Base-by-base conservation (phyloP, 2,888 invertebrate species). In the Drosophila paucipuncta region DNA sequence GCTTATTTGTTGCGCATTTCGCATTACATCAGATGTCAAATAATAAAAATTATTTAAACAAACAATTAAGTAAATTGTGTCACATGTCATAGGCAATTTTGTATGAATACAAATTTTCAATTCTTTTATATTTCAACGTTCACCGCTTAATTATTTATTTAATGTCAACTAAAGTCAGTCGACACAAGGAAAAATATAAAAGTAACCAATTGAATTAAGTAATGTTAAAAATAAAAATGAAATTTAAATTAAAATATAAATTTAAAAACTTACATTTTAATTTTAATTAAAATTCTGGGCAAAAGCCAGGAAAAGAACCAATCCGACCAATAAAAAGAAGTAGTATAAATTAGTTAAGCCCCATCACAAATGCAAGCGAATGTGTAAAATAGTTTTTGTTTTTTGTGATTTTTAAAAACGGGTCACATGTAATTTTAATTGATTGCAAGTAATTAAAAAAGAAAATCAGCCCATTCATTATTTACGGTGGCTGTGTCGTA, bases 31-130 rank as follows among this genome's bases (percentile, higher is more conserved):
- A 30, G 39, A 54, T 64, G 61, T 22, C 37, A 50, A 54, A 49
- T 43, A 72, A 79, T 72, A 64, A 63, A 79, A 61, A 59, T 76
- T 57, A 58, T 76, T 82, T 68, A 43, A 16, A 43, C 3, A 9
- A 28, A 30, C 25, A 47, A n/a, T 2, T 13, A 41, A 59, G 30
- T 5, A 5, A 30, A 4, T 5, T 18, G 10, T 28, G 25, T 5
- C 13, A 25, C 28, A 53, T 47, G 53, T 53, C 5, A 28, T 10
- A 25, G 0, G 7, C 16, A 65, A 66, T 35, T 35, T 58, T 25
- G 22, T 49, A 53, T 50, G 28, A 35, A 11, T 25, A 47, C 18
- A 33, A 39, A 16, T 7, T n/a, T 6, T 9, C 4, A 11, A 11
- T 28, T 39, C 5, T 30, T 2, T 3, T 13, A 1, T 9, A 43